Conservation (phyloP, 1,140 invertebrate species). For the Aphidius gifuensis region DNA sequence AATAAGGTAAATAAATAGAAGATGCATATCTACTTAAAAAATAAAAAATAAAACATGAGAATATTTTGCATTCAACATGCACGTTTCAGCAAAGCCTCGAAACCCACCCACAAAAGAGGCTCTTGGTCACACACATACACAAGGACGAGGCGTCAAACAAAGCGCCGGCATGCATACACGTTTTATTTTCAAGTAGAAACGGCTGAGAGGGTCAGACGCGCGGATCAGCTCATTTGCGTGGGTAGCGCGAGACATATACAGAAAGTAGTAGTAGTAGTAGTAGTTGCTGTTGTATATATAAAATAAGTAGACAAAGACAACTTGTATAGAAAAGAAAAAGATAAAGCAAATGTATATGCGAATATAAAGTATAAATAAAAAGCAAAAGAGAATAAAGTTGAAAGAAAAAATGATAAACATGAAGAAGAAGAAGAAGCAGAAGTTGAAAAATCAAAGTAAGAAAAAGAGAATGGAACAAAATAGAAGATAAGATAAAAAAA, state of each 20-base stretch:
- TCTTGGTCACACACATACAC: not conserved
- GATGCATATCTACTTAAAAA: not conserved
- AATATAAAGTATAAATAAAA: too few relatives aligned
- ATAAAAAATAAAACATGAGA: not conserved
- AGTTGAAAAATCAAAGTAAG: too few relatives aligned
- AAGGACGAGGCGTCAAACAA: not conserved
- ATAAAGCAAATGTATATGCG: too few relatives aligned
- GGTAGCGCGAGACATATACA: slow-evolving; percentile 25
- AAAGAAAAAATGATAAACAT: not conserved
- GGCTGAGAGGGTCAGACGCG: not conserved
- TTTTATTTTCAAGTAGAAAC: not conserved
- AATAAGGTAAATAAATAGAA: not conserved
- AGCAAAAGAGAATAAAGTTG: too few relatives aligned
- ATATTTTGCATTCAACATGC: too few relatives aligned
- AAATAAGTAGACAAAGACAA: too few relatives aligned
- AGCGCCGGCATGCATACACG: slow-evolving; percentile 2
- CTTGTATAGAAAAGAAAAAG: too few relatives aligned
- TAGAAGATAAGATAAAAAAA: slow-evolving; percentile 4
- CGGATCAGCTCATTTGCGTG: slow-evolving; percentile 28
- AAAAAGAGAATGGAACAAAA: too few relatives aligned
- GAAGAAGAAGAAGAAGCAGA: not conserved
- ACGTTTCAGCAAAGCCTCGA: not conserved
- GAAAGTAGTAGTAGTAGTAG: not conserved
- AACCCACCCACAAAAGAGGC: slow-evolving; percentile 11
- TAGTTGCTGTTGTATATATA: too few relatives aligned